Percentiles rank a stretch among this genome's conserved stretches.
phyloP scores from a whole-genome alignment of 2,888 invertebrate genomes.

The Trimorus sp. region DNA sequence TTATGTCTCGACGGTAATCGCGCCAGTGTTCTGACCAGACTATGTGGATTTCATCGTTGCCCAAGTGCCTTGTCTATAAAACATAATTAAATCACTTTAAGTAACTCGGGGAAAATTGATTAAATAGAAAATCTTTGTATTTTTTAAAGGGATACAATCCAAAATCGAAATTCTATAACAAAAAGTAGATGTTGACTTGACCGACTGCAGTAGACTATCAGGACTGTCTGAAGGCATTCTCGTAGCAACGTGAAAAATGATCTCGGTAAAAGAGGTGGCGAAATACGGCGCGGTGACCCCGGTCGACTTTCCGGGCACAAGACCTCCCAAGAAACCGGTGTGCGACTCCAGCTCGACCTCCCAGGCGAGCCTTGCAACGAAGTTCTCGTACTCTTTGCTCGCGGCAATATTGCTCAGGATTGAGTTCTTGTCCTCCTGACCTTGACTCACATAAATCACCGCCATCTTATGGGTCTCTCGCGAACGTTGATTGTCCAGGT shows the following conservation, averaged over 20 bases:
- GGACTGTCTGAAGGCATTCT: conserved; percentile 96
- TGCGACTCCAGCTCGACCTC: conserved; percentile 96
- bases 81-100: too few species aligned
- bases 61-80: conserved; percentile 93
- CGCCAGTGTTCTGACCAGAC: conserved; percentile 99
- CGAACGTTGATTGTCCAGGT: conserved; percentile 95
- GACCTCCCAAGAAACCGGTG: conserved; percentile 96
- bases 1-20: conserved; percentile 97
- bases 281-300: conserved; percentile 97
- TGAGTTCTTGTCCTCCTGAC: conserved; percentile 98
- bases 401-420: conserved; percentile 95
- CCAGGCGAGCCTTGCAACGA: conserved; percentile 88
- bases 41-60: conserved; percentile 99
- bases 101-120: too few species aligned
- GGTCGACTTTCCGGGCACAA: conserved; percentile 94
- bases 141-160: too few species aligned
- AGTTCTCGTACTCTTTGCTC: conserved; percentile 96
- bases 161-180: too few species aligned
- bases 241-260: conserved; percentile 98
- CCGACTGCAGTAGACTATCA: conserved; percentile 93
- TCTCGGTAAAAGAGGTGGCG: conserved; percentile 96
- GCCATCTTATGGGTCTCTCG: conserved; percentile 98
- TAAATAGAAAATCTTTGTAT: too few species aligned
- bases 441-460: conserved; percentile 98
- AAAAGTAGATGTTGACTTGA: conserved; percentile 71